Percentiles rank a stretch among this genome's conserved stretches.
These are phyloP conservation scores for Andrena marginata DNA, from an alignment of 2,888 invertebrate genomes.

Conservation along the genomic window DNA sequence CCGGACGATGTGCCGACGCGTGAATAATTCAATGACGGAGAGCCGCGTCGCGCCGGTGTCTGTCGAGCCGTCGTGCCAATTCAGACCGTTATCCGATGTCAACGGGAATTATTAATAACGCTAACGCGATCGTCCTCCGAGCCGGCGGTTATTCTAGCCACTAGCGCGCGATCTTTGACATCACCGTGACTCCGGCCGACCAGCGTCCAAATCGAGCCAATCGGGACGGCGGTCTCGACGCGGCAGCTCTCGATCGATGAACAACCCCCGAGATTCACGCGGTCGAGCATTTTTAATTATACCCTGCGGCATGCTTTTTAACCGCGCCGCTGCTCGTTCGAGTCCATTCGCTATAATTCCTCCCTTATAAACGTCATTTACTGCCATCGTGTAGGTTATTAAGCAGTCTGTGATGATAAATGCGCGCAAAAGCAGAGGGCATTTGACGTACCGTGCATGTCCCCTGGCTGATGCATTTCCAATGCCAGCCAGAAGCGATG, in stretches of 20 bases:
- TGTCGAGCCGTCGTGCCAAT: constrained; percentile 28
- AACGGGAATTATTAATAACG: constrained; percentile 64
- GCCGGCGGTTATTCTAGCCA: constrained; percentile 39
- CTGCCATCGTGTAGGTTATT: not conserved
- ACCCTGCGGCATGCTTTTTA: not conserved
- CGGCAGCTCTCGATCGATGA: constrained; percentile 37
- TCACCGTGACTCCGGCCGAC: constrained; percentile 16
- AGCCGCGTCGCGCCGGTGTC: constrained; percentile 26
- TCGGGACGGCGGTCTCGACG: not conserved
- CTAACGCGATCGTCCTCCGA: constrained; percentile 58
- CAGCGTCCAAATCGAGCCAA: constrained; percentile 50
- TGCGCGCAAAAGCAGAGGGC: not conserved
- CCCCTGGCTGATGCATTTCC: not conserved
- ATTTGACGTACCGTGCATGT: not conserved
- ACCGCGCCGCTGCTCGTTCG: not conserved
- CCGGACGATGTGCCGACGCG: not conserved
- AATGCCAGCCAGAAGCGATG: not conserved
- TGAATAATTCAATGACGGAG: constrained; percentile 54
- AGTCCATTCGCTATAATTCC: not conserved
- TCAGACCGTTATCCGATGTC: constrained; percentile 46
- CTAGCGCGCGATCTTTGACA: constrained; percentile 48
- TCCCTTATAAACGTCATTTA: constrained; percentile 1
- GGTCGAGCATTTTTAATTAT: constrained; percentile 27
- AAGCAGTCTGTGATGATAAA: not conserved
- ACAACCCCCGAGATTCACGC: constrained; percentile 22